Percentiles rank a stretch among this genome's conserved stretches.
phyloP scores from a whole-genome alignment of 2,888 invertebrate genomes.

The Tortricodes alternella region DNA sequence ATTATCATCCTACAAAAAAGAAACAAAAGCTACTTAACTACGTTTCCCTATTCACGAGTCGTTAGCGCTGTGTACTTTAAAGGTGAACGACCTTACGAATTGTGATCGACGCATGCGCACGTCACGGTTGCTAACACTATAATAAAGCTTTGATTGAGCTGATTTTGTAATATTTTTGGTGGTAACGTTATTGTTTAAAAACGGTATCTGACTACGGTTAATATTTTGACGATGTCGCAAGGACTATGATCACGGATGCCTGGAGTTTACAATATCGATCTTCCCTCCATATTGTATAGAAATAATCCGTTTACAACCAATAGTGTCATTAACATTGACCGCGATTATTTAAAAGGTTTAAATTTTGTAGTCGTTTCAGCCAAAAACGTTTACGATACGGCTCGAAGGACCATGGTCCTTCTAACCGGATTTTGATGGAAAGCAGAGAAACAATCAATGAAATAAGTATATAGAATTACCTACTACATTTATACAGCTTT shows the following conservation, averaged over 20 bases:
- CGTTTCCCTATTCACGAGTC: constrained; percentile 35
- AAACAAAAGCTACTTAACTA: constrained; percentile 25
- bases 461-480: background rate
- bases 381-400: background rate
- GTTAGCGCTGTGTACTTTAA: constrained; percentile 39
- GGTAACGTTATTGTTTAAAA: background rate
- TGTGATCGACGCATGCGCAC: constrained; percentile 52
- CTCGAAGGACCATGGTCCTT: constrained; percentile 6
- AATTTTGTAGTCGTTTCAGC: background rate
- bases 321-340: too few relatives aligned
- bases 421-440: background rate
- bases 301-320: too few relatives aligned
- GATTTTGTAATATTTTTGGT: constrained; percentile 2
- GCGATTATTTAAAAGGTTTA: too few relatives aligned
- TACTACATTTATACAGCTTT: too few relatives aligned
- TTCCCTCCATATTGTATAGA: too few relatives aligned
- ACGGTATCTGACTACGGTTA: too few relatives aligned
- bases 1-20: constrained; percentile 22
- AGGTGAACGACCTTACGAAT: constrained; percentile 58
- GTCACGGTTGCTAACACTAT: constrained; percentile 34
- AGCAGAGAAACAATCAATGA: background rate
- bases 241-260: too few relatives aligned
- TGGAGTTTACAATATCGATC: too few relatives aligned
- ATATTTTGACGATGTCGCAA: too few relatives aligned
- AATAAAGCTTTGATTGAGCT: constrained; percentile 12